phyloP scores from a whole-genome alignment of 2,888 invertebrate genomes.

The Trichopoda pennipes region DNA sequence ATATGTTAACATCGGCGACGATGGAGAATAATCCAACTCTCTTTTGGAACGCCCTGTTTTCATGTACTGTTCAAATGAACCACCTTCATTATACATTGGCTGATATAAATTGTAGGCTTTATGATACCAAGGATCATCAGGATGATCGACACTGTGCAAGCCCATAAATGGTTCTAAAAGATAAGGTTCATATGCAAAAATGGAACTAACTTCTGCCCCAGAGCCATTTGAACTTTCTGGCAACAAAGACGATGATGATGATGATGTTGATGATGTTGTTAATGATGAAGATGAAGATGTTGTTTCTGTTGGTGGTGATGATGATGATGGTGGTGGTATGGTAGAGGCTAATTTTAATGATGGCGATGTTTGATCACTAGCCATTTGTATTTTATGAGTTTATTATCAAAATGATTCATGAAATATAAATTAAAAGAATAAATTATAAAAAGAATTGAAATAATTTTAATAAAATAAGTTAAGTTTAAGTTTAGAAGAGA shows the following conservation, averaged over 20 bases:
- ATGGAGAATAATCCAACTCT: constrained; percentile 57
- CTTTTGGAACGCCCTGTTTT: constrained; percentile 70
- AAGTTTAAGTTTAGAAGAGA: constrained; percentile 6
- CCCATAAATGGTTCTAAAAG: constrained; percentile 78
- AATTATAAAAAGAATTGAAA: constrained; percentile 2
- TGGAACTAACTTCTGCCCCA: constrained; percentile 68
- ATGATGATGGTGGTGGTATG: constrained; percentile 30
- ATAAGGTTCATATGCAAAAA: constrained; percentile 65
- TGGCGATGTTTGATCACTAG: constrained; percentile 44
- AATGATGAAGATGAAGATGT: constrained; percentile 36
- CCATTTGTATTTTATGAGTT: constrained; percentile 15
- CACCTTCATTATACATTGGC: constrained; percentile 73
- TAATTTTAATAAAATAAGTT: neutral
- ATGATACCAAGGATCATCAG: constrained; percentile 77
- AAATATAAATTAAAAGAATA: constrained; percentile 53
- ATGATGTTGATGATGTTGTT: constrained; percentile 28
- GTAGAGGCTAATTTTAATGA: constrained; percentile 39
- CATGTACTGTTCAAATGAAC: constrained; percentile 74
- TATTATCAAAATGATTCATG: constrained; percentile 59
- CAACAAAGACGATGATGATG: constrained; percentile 17
- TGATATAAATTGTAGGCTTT: constrained; percentile 73
- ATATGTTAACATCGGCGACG: constrained; percentile 7
- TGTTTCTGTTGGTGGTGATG: constrained; percentile 9
- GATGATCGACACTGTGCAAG: constrained; percentile 70
- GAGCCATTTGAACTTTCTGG: constrained; percentile 34